These are phyloP conservation scores for Anseranas semipalmata DNA, from an alignment of 2,113 vertebrate species.

Conservation along the genomic window DNA sequence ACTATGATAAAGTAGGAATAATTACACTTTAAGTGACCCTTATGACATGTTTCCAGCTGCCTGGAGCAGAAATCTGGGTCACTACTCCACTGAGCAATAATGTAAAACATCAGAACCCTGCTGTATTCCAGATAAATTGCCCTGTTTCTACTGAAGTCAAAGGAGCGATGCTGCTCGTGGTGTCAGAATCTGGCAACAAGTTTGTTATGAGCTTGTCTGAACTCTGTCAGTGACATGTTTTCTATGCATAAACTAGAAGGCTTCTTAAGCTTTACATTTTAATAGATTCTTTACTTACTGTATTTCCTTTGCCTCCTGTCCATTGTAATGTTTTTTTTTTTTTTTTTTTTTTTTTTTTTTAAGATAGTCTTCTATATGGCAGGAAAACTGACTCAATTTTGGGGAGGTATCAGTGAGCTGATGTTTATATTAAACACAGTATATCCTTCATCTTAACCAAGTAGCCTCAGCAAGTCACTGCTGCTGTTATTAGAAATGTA, in stretches of 20 bases:
- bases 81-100: background rate
- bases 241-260: background rate
- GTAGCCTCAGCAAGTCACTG: background rate
- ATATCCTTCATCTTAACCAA: background rate
- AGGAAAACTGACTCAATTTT: background rate
- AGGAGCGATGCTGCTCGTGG: background rate
- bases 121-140: background rate
- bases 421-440: background rate
- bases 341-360: background rate
- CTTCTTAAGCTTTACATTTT: background rate
- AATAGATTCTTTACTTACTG: background rate
- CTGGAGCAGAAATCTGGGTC: constrained; percentile 15
- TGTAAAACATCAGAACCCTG: background rate
- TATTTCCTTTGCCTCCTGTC: background rate
- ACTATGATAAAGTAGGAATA: constrained; percentile 2
- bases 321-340: background rate
- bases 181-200: background rate
- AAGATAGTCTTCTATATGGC: background rate
- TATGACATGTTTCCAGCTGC: background rate
- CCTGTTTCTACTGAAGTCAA: background rate
- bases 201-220: constrained; percentile 2
- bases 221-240: background rate
- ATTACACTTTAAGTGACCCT: constrained; percentile 27
- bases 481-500: background rate
- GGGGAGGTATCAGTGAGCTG: background rate